These are phyloP conservation scores for Prenolepis imparis DNA, from an alignment of 2,888 invertebrate species.

Conservation along the genomic window DNA sequence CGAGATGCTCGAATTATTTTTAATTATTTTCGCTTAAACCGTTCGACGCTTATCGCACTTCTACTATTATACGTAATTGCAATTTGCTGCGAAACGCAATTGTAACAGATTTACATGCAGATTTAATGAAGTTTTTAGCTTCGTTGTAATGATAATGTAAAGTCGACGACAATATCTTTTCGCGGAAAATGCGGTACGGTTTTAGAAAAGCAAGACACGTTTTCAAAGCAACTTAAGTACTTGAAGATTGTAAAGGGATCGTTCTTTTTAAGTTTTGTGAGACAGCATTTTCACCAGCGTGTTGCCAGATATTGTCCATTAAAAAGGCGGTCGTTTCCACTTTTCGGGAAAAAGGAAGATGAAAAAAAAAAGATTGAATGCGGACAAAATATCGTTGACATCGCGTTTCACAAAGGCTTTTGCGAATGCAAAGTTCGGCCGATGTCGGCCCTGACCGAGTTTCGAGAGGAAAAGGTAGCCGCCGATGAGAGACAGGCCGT, in stretches of 20 bases:
- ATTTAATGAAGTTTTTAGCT: neutral
- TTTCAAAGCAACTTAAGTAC: neutral
- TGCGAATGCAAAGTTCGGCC: constrained; percentile 53
- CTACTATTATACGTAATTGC: constrained; percentile 20
- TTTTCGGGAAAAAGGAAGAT: neutral
- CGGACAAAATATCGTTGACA: constrained; percentile 8
- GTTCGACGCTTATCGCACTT: constrained; percentile 8
- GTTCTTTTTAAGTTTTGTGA: neutral
- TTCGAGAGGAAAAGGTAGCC: constrained; percentile 33
- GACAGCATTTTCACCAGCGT: neutral
- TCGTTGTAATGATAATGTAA: neutral
- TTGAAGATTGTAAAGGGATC: neutral
- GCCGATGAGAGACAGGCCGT: constrained; percentile 33
- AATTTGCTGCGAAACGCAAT: neutral
- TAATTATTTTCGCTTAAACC: constrained; percentile 30
- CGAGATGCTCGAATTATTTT: constrained; percentile 19
- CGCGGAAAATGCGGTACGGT: too few species aligned
- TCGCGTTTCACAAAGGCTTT: constrained; percentile 45
- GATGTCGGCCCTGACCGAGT: constrained; percentile 71
- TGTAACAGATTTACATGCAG: neutral
- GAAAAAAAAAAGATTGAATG: neutral
- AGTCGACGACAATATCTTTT: neutral
- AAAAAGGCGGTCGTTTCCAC: neutral
- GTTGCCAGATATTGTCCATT: neutral
- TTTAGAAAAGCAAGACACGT: neutral